Percentiles rank a stretch among this genome's conserved stretches.
phyloP scores from a whole-genome alignment of 1,140 invertebrate genomes.

The Muscidifurax raptorellus region DNA sequence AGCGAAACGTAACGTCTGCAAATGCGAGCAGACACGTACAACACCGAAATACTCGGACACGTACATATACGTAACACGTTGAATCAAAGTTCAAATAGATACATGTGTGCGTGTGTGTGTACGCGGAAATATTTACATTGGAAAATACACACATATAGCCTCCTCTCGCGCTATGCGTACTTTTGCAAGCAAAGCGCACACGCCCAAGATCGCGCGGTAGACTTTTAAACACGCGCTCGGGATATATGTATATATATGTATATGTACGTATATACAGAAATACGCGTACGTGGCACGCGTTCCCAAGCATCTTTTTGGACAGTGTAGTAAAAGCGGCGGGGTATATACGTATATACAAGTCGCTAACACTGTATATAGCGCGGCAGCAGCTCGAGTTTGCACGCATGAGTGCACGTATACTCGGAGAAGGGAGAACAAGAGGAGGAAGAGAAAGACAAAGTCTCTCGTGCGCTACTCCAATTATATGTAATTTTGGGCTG shows the following conservation, averaged over 20 bases:
- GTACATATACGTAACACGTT: too few species aligned
- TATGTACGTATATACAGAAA: neutral
- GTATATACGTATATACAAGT: neutral
- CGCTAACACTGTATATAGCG: neutral
- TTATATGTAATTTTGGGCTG: conserved; percentile 54
- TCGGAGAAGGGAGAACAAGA: neutral
- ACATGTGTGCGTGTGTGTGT: neutral
- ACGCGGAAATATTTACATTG: neutral
- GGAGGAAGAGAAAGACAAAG: conserved; percentile 37
- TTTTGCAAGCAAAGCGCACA: neutral
- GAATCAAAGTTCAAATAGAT: too few species aligned
- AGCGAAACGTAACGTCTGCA: neutral
- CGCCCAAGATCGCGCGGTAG: neutral
- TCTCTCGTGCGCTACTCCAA: conserved; percentile 50
- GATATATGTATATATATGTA: neutral
- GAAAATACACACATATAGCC: neutral
- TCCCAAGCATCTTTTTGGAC: neutral
- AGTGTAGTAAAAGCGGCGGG: neutral
- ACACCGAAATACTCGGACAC: neutral
- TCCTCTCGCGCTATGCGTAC: neutral
- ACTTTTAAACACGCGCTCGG: neutral
- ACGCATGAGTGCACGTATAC: conserved; percentile 14
- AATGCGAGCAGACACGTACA: neutral
- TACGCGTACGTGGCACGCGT: neutral
- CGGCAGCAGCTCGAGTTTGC: neutral